Conservation (phyloP, 2,113 vertebrate genomes). For the Heterocephalus glaber region DNA sequence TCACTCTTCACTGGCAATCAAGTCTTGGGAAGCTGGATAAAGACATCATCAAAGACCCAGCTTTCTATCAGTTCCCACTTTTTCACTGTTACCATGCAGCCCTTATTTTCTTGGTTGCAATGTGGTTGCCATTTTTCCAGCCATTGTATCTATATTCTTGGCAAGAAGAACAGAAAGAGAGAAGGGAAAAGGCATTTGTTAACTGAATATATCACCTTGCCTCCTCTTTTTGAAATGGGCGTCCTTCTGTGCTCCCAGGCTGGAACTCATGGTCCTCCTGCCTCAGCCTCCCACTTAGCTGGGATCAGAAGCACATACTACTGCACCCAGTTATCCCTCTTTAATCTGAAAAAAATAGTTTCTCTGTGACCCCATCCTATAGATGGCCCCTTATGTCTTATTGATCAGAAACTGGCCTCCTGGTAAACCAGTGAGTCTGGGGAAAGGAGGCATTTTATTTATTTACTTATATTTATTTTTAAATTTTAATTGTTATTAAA, state of each 20-base stretch:
- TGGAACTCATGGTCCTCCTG: background rate
- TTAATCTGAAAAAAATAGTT: background rate
- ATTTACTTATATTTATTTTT: background rate
- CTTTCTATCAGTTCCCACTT: background rate
- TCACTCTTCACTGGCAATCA: background rate
- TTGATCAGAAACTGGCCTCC: background rate
- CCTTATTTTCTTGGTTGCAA: background rate
- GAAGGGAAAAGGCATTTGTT: background rate
- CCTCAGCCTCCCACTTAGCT: background rate
- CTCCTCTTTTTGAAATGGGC: background rate
- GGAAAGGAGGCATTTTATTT: background rate
- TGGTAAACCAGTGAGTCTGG: background rate
- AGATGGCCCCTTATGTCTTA: background rate
- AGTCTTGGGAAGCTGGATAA: background rate
- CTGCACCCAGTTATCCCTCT: background rate
- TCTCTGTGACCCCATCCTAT: background rate
- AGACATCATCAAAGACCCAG: background rate
- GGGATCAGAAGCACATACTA: too few species aligned
- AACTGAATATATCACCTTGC: background rate
- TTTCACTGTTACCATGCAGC: background rate
- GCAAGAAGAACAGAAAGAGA: too few species aligned
- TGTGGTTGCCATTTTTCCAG: background rate
- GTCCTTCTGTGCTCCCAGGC: background rate
- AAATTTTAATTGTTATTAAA: background rate
- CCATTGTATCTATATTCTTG: background rate